Base-by-base conservation (phyloP, 1,140 invertebrate species). In the Papilio machaon region DNA sequence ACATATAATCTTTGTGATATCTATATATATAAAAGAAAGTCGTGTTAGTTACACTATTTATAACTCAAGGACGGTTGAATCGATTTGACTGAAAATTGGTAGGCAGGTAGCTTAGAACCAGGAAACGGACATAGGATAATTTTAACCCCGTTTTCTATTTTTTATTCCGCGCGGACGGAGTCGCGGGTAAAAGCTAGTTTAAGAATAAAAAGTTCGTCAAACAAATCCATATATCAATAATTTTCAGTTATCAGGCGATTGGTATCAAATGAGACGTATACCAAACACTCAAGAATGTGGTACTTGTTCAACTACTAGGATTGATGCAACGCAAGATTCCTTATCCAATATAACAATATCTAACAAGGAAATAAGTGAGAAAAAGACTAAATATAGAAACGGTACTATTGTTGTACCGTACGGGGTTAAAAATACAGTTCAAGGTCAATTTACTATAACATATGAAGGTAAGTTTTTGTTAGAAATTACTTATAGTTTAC, bases 191-290 rank as follows among this genome's bases (percentile, higher is more conserved):
- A 30, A 30, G 23, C 23, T 30, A 30, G 23, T 30, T 17, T 5
- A 64, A 23, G 54, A 58, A 11, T 64, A 64, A 23, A 30, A 23
- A 64, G 19, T 11, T 17, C 23, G 19, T 19, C 3, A 67, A 67
- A 67, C 13, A 15, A 35, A 35, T 67, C 5, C 3, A 35, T 2
- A 67, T 30, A 35, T 30, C 8, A 23, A 9, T 1, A 67, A 35
- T 35, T 52, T 76, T 10, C 58, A 79, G 77, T 79, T 79, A 64
- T 64, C 77, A 46, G 77, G 77, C 38, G 54, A 79, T 58, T 79
- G 77, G 77, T 47, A 79, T 19, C 77, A 79, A 64, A 64, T 79
- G 1, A 79, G 35, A 79, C 54, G 77, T 4, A 79, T 79, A 38
- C 35, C 35, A 19, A 79, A 79, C 23, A 23, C 11, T 19, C 54